Percentiles rank a stretch among this genome's conserved stretches.
These are phyloP conservation scores for Lithophane leautieri DNA, from an alignment of 2,888 invertebrate species.

Conservation along the genomic window DNA sequence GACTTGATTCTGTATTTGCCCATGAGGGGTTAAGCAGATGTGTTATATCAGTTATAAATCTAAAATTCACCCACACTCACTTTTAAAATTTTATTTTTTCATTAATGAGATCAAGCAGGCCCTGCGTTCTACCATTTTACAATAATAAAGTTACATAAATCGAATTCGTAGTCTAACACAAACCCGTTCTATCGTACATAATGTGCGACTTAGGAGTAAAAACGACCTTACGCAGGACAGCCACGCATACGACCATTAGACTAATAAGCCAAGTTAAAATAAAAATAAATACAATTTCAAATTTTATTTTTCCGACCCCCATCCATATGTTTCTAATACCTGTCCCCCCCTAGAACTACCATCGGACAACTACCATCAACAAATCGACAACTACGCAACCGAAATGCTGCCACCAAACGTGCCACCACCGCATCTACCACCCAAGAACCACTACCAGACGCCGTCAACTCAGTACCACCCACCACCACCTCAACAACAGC, in stretches of 20 bases:
- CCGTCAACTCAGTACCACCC: slow-evolving; percentile 73
- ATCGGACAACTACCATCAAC: slow-evolving; percentile 87
- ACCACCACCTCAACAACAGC: slow-evolving; percentile 51
- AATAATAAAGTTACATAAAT: neutral
- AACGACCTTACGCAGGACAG: neutral
- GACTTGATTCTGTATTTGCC: neutral
- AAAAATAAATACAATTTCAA: neutral
- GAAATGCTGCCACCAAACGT: slow-evolving; percentile 83
- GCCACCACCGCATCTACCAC: slow-evolving; percentile 81
- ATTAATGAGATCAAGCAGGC: too few relatives aligned
- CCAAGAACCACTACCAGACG: slow-evolving; percentile 85
- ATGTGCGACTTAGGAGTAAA: neutral
- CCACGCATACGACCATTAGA: slow-evolving; percentile 6
- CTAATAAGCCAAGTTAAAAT: neutral
- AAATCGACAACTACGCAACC: slow-evolving; percentile 87
- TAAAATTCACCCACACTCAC: too few relatives aligned
- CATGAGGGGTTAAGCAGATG: too few relatives aligned
- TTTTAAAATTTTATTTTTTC: too few relatives aligned
- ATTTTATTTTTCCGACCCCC: slow-evolving; percentile 59
- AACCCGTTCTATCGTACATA: neutral
- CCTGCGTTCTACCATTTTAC: too few relatives aligned
- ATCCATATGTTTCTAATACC: slow-evolving; percentile 74
- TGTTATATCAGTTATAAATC: neutral
- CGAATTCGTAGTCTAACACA: neutral
- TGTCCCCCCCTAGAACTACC: slow-evolving; percentile 79